Evolutionary conservation across 2,888 invertebrate genomes (phyloP), one percentile per base, ranked within the genome.

Genomic region (Eurois occulta): DNA sequence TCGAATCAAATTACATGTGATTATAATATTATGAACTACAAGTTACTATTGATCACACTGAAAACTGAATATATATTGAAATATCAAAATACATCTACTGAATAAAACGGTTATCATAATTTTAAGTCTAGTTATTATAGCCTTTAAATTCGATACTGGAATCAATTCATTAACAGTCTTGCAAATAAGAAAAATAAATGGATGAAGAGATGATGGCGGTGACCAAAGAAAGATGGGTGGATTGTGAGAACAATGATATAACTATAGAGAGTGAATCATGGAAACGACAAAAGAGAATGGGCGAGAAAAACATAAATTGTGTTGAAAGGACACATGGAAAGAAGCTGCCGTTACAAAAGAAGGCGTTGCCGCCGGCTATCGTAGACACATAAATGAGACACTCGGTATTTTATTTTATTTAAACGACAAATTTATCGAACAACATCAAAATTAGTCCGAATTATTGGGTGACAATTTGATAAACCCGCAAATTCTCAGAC

Each of bases 131-230:
- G 24, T 28, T n/a, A n/a, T n/a, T n/a, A 32, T 71, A 78, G 80
- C 72, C 41, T 80, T 85, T 90, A 89, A 90, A 91, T 89, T 91
- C 90, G 88, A 89, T 68, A 83, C 67, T 87, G 89, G 89, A 91
- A 90, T 91, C 35, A 67, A 79, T 80, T 81, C 74, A 75, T 18
- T 75, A 76, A 84, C 88, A 90, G 89, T 90, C 88, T 88, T 91
- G 81, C 78, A 87, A 86, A 83, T 72, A 35, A 76, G 4, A 70
- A 73, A 78, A 75, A 77, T 18, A 68, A 18, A 46, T 46, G 28
- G 24, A 43, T 69, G 38, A 46, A 65, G 24, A 64, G 10, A 46
- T 43, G 16, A 43, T 62, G 32, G 41, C 16, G n/a, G 28, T 38
- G 6, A 69, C 21, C 24, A 32, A 7, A 28, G 8, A 71, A 10